Evolutionary conservation across 1,140 invertebrate species (phyloP).

Genomic region (Plectus sambesii): DNA sequence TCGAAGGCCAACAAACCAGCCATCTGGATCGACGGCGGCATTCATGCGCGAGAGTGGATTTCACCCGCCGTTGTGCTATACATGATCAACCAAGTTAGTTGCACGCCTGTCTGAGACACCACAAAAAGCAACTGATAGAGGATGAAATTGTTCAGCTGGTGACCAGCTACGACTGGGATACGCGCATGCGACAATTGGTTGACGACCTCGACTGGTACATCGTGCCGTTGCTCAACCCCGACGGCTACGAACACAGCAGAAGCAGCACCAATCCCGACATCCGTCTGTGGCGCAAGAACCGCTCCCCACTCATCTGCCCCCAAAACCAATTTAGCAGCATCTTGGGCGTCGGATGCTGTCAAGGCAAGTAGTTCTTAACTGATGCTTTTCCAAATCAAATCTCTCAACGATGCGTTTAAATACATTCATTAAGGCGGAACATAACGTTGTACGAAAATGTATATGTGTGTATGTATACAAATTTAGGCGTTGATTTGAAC

Average conservation of each 20-base stretch:
- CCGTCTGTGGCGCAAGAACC: slow-evolving; percentile 42
- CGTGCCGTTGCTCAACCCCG: slow-evolving; percentile 40
- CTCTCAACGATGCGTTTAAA: no score
- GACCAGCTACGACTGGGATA: slow-evolving; percentile 35
- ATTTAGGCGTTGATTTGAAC: slow-evolving; percentile 36
- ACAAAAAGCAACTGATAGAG: slow-evolving; percentile 2
- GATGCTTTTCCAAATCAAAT: no score
- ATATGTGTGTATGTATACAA: no score
- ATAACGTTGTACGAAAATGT: no score
- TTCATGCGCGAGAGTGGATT: slow-evolving; percentile 51
- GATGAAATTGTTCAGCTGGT: slow-evolving; percentile 29
- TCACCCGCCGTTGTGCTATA: slow-evolving; percentile 47
- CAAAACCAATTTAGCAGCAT: no score
- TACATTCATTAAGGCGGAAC: no score
- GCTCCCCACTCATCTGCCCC: slow-evolving; percentile 40
- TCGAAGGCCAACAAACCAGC: slow-evolving; percentile 32
- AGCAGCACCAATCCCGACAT: slow-evolving; percentile 40
- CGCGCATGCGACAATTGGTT: slow-evolving; percentile 36
- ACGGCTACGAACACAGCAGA: slow-evolving; percentile 39
- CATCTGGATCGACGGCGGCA: slow-evolving; percentile 45
- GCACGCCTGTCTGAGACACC: neutral
- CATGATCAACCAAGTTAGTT: slow-evolving; percentile 44
- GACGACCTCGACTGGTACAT: slow-evolving; percentile 44
- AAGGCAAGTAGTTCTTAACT: no score
- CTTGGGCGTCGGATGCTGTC: no score